Base-by-base conservation (phyloP, 2,113 vertebrate genomes). In the Aspidoscelis tigris region DNA sequence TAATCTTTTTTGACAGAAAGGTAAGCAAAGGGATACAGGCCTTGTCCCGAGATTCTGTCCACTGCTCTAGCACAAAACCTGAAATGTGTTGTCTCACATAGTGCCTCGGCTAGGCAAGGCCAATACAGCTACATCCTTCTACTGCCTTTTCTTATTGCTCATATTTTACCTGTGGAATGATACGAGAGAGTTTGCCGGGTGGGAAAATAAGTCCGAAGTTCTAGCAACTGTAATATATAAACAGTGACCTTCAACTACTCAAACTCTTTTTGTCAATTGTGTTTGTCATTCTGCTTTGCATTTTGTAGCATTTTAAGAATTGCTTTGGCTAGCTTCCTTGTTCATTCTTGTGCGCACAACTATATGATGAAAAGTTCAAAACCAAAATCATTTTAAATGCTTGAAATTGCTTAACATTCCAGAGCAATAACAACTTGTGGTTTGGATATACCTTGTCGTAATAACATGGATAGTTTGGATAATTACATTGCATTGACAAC, bases 361-460 rank as follows among this genome's bases (percentile, higher is more conserved):
- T 0, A 0, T 55, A 81, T 71, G 50, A 61, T 69, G 70, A 84
- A 90, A 1, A 72, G 74, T 53, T 87, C 55, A 78, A 69, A 83
- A 88, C 7, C 4, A 18, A 68, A 80, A 24, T 72, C 64, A 14
- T 77, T 80, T 86, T 83, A 24, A 8, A 88, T 84, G 66, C 47
- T 84, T 2, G 7, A 77, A 84, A 50, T 80, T 12, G 20, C 8
- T 84, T 85, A 76, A 81, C 90, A 87, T 84, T 88, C 2, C 0
- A 84, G 33, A 64, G n/a, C 64, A 84, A 24, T 83, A 81, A 53
- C 20, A 86, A 39, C n/a, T 66, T 64, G 70, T 86, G 66, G 66
- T 39, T 20, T 43, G 79, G 65, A 61, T 74, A 65, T 83, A 80
- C 80, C 0, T 0, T 82, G 18, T 79, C 76, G 64, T 78, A 88